phyloP scores from a whole-genome alignment of 2,113 vertebrate genomes.

The Sceloporus undulatus region DNA sequence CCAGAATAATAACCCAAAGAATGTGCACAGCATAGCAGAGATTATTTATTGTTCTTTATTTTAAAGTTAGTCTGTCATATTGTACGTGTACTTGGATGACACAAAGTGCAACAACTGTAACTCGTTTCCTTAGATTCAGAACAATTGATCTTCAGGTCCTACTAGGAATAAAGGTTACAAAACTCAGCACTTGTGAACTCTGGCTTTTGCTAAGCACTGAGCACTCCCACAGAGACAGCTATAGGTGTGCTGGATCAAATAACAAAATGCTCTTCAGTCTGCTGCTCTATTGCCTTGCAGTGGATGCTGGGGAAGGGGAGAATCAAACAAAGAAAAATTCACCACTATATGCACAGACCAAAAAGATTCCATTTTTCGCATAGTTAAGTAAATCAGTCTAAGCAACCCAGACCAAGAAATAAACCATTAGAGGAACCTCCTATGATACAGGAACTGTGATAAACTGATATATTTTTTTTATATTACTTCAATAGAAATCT shows the following conservation, averaged over 20 bases:
- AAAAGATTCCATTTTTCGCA: neutral
- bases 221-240: neutral
- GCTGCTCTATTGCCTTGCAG: neutral
- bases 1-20: neutral
- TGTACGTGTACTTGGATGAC: neutral
- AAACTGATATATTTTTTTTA: conserved; percentile 46
- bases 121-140: conserved; percentile 11
- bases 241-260: neutral
- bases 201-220: neutral
- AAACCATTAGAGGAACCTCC: conserved; percentile 59
- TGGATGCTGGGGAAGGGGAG: neutral
- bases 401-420: conserved; percentile 25
- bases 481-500: conserved; percentile 49
- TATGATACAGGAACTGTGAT: conserved; percentile 49
- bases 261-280: neutral
- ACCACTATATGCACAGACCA: neutral
- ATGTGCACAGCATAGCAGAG: neutral
- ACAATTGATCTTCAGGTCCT: neutral
- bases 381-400: neutral
- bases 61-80: neutral
- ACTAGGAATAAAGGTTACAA: neutral
- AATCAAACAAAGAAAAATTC: neutral
- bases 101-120: accelerated
- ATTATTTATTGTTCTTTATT: conserved; percentile 11
- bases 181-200: neutral